Evolutionary conservation across 2,888 invertebrate genomes (phyloP), one percentile per base, ranked within the genome.

Genomic region (Plutella xylostella): DNA sequence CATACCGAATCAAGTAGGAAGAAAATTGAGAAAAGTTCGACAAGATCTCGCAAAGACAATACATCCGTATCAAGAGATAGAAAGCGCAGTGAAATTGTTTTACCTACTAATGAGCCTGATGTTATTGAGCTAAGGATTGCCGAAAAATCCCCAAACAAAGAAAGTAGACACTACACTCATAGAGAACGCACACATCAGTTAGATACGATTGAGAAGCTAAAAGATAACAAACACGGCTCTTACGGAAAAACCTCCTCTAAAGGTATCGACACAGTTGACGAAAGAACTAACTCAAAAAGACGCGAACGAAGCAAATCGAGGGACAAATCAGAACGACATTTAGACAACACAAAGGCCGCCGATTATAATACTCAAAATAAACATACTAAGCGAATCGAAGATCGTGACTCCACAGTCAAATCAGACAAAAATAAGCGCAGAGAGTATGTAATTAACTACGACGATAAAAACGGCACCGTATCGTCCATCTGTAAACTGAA

Each of bases 381-480:
- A 42, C 50, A 42, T n/a, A 19, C 60, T 25, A 62, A 53, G 47
- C 49, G 47, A 34, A 53, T 43, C 18, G 45, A 51, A 14, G 56
- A 54, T 28, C 59, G 58, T 51, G 60, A 60, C 25, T 45, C 51
- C 30, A 50, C 47, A 25, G 42, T 54, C 25, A 66, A 61, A 45
- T 47, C 53, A 25, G 55, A 55, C 45, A 56, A 53, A 42, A 52
- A 60, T 25, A 60, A 55, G 11, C 31, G 19, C 2, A 42, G 31
- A 18, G 42, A 42, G 14, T 80, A 79, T 51, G 73, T 83, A 12
- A 79, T 83, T 46, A 82, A 83, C 54, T 83, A 83, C 47, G 76
- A 82, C 48, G 82, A 83, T 50, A 80, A 82, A 63, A 75, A 82
- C 49, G 83, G 83, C 52, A 80, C 80, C 9, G 76, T 82, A 4